These are phyloP conservation scores for Drosophila anomalata DNA, from an alignment of 2,888 invertebrate genomes.

Conservation along the genomic window DNA sequence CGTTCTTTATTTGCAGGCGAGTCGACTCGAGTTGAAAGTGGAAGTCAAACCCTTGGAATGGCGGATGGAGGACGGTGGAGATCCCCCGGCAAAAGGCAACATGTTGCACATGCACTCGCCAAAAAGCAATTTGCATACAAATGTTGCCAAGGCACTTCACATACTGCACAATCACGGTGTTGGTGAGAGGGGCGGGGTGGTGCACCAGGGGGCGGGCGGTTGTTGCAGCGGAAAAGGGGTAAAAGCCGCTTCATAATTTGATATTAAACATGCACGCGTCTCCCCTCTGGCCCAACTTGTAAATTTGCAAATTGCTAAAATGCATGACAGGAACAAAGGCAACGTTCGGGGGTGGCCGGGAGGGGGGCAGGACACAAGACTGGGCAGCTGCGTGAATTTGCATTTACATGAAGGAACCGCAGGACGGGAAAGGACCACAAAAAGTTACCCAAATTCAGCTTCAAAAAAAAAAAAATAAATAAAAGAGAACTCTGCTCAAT, in stretches of 20 bases:
- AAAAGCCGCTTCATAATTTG: constrained; percentile 72
- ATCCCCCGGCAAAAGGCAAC: constrained; percentile 53
- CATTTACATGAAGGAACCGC: constrained; percentile 64
- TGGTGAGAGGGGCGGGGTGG: neutral
- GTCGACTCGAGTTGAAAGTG: constrained; percentile 24
- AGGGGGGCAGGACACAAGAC: constrained; percentile 25
- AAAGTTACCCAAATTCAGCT: constrained; percentile 24
- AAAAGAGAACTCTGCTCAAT: constrained; percentile 40
- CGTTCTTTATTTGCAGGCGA: constrained; percentile 78
- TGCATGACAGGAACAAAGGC: constrained; percentile 63
- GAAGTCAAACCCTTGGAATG: constrained; percentile 12
- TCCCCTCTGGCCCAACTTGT: constrained; percentile 41
- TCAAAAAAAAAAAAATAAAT: constrained; percentile 12
- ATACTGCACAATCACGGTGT: constrained; percentile 60
- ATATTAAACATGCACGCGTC: constrained; percentile 73
- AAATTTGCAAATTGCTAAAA: constrained; percentile 78
- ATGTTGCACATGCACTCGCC: constrained; percentile 74
- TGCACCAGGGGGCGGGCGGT: constrained; percentile 3
- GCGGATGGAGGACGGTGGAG: too few species aligned
- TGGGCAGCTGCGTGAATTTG: constrained; percentile 68
- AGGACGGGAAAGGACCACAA: constrained; percentile 38
- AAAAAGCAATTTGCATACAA: constrained; percentile 72
- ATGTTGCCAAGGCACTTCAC: constrained; percentile 77
- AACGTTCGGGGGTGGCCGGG: constrained; percentile 27
- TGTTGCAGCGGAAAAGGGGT: constrained; percentile 35